A percentile compares a stretch with the other conserved stretches of the same genome.
Conservation (phyloP, 2,113 vertebrate genomes). For the Halichoerus grypus region DNA sequence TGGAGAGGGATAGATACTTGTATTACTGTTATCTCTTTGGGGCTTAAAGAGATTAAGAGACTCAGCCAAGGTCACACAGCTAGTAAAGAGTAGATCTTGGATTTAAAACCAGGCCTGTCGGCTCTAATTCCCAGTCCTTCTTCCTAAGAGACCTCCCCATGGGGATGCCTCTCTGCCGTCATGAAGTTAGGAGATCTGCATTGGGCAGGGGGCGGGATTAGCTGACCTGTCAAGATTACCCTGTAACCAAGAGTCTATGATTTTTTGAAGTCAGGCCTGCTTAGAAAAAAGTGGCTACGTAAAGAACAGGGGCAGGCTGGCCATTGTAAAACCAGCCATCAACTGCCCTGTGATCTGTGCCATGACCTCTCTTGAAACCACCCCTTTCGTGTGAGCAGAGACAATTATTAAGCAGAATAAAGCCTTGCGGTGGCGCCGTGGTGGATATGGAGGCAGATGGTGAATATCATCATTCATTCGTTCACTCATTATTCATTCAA, state of each 20-base stretch:
- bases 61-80: slow-evolving; percentile 13
- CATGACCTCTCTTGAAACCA: neutral
- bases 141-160: rapidly evolving
- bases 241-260: neutral
- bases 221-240: neutral
- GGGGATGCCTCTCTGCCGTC: neutral
- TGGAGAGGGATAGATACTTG: neutral
- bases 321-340: neutral
- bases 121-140: neutral
- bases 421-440: slow-evolving; percentile 50
- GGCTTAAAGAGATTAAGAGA: slow-evolving; percentile 4
- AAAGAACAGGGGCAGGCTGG: neutral
- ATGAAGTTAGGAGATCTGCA: neutral
- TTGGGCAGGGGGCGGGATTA: neutral
- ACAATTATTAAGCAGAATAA: neutral
- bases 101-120: neutral
- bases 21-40: neutral
- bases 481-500: slow-evolving; percentile 12
- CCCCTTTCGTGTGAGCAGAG: neutral
- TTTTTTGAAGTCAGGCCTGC: slow-evolving; percentile 17
- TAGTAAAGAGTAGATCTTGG: neutral
- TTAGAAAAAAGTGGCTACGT: neutral
- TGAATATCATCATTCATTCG: neutral
- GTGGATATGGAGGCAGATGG: slow-evolving; percentile 4
- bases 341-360: neutral